Percentiles rank a stretch among this genome's conserved stretches.
Conservation (phyloP, 2,797 vertebrate species). For the Serranus cabrilla region DNA sequence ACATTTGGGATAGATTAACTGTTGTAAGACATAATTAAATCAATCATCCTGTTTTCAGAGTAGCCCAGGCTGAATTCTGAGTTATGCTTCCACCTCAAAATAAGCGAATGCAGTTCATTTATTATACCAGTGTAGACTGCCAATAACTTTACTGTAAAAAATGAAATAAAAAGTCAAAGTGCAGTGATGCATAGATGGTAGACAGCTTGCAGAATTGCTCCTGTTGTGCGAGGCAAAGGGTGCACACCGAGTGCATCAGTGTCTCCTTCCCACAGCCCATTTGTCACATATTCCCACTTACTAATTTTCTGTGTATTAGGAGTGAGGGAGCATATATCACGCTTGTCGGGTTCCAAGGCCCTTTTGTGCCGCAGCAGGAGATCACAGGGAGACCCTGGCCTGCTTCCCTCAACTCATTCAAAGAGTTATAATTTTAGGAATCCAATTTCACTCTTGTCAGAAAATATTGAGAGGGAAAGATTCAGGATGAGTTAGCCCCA, state of each 20-base stretch:
- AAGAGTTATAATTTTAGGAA: constrained; percentile 48
- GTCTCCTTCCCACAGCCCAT: constrained; percentile 35
- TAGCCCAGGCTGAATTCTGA: constrained; percentile 7
- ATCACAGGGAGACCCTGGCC: constrained; percentile 3
- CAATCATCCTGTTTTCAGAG: constrained; percentile 37
- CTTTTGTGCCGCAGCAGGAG: not conserved
- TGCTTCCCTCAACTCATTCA: constrained; percentile 24
- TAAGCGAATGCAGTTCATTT: constrained; percentile 16
- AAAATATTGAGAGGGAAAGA: constrained; percentile 35
- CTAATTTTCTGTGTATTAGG: constrained; percentile 32
- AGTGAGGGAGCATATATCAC: constrained; percentile 35
- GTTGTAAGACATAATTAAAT: constrained; percentile 31
- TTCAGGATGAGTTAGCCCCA: constrained; percentile 4
- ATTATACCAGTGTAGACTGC: constrained; percentile 12
- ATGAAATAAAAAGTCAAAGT: constrained; percentile 29
- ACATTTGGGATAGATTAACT: constrained; percentile 29
- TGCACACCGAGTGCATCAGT: constrained; percentile 35
- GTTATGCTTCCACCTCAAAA: constrained; percentile 7
- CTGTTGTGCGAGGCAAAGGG: constrained; percentile 44
- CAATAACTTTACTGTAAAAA: constrained; percentile 20
- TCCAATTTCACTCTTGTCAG: constrained; percentile 60
- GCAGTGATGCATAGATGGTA: constrained; percentile 41
- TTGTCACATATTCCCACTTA: constrained; percentile 34
- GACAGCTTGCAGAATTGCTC: constrained; percentile 57
- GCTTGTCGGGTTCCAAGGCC: constrained; percentile 16